These are phyloP conservation scores for Microtus montanus DNA, from an alignment of 2,113 vertebrate genomes.

Conservation along the genomic window DNA sequence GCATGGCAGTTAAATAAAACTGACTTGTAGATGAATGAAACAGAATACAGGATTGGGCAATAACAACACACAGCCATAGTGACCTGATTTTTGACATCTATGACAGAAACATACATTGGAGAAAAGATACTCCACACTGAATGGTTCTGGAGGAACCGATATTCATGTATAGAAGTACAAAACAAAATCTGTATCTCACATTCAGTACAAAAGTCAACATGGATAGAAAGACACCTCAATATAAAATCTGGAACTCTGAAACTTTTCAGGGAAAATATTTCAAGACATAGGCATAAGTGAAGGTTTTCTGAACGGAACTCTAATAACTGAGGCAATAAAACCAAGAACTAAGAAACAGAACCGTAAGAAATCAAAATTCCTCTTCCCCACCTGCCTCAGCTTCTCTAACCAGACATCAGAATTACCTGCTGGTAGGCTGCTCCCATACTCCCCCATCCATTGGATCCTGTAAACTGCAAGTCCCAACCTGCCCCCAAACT, in stretches of 20 bases:
- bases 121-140: neutral
- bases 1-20: neutral
- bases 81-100: neutral
- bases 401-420: too few species aligned
- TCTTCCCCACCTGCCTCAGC: too few species aligned
- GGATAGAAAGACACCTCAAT: neutral
- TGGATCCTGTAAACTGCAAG: too few species aligned
- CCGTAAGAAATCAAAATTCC: neutral
- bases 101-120: neutral
- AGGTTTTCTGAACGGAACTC: neutral
- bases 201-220: neutral
- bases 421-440: too few species aligned
- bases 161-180: neutral
- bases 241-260: neutral
- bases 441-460: too few species aligned
- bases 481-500: too few species aligned
- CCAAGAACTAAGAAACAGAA: neutral
- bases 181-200: neutral
- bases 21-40: neutral
- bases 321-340: neutral
- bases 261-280: neutral
- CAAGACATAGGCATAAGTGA: neutral
- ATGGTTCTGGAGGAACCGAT: neutral
- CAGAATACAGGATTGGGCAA: neutral
- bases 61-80: neutral